Evolutionary conservation across 2,113 vertebrate genomes (phyloP), one percentile per base, ranked within the genome.

Genomic region (Meriones unguiculatus): DNA sequence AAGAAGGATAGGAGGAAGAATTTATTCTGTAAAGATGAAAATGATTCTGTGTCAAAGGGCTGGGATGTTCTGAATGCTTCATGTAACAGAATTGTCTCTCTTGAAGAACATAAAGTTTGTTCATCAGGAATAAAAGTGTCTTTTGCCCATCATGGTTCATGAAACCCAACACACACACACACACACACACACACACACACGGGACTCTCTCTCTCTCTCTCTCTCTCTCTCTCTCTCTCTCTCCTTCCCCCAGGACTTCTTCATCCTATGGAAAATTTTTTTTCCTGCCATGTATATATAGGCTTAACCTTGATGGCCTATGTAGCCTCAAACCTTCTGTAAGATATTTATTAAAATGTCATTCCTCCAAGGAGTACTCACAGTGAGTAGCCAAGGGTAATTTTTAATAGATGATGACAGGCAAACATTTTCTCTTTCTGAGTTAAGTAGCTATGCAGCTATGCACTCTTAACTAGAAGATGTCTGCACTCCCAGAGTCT

Each of bases 21-120:
- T 96, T 92, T 94, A 94, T 95, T 94, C 94, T 90, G 88, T 88
- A 97, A 90, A 72, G 54, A 90, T 82, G 76, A 88, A 96, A 95
- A 96, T 90, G 82, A 86, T 65, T 93, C 85, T 17, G 69, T 93
- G 81, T 96, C 88, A 89, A 91, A 92, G 95, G 95, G 87, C 85
- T 67, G 18, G 12, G 80, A 76, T 84, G 96, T 96, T 93, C 78
- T 70, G 80, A 93, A 76, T 89, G 77, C 62, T 95, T 95, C 82
- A 14, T 73, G 5, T 69, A 90, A 86, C 41, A 91, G 65, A 70
- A 32, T 75, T 67, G 41, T 84, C 91, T 95, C 89, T 94, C 82
- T 78, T 91, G 75, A 77, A 96, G 84, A 95, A 81, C 73, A 18
- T 46, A 18, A 24, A 46, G 30, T 78, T 86, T 80, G 5, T 82